Evolutionary conservation across 1,140 invertebrate species (phyloP).

Genomic region (Brachionus paranguensis): DNA sequence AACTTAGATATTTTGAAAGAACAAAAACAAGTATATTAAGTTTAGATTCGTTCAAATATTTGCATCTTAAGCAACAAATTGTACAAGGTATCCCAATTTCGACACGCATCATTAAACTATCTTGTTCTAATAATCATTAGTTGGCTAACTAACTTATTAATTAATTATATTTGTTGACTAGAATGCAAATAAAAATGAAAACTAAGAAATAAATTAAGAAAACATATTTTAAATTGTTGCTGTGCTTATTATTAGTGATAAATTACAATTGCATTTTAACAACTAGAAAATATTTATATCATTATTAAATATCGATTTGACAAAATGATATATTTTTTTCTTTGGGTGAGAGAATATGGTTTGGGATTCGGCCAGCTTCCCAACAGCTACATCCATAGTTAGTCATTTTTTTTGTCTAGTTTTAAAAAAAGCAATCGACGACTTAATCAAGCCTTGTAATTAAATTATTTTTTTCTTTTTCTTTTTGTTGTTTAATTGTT

Average conservation of each 20-base stretch:
- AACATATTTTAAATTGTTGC: slow-evolving; percentile 16
- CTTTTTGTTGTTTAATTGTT: slow-evolving; percentile 3
- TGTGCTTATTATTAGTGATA: background rate
- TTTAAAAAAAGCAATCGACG: background rate
- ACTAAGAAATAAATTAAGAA: slow-evolving; percentile 12
- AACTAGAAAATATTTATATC: slow-evolving; percentile 11
- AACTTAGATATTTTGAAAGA: background rate
- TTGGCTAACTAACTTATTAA: slow-evolving; percentile 16
- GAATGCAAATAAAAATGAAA: slow-evolving; percentile 12
- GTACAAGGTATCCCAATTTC: background rate
- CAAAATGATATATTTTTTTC: background rate
- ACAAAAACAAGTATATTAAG: slow-evolving; percentile 5
- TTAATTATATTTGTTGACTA: slow-evolving; percentile 27
- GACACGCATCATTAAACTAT: slow-evolving; percentile 22
- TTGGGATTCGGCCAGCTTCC: background rate
- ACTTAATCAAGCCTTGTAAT: background rate
- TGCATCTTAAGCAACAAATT: background rate
- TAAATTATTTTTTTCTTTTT: slow-evolving; percentile 1
- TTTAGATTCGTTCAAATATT: slow-evolving; percentile 21
- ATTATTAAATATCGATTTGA: slow-evolving; percentile 31
- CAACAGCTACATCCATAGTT: background rate
- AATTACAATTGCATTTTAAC: slow-evolving; percentile 30
- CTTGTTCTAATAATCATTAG: slow-evolving; percentile 19
- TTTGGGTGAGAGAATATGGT: background rate
- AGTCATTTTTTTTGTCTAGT: background rate